Evolutionary conservation across 2,797 vertebrate genomes (phyloP).

Genomic region (Melanogrammus aeglefinus): DNA sequence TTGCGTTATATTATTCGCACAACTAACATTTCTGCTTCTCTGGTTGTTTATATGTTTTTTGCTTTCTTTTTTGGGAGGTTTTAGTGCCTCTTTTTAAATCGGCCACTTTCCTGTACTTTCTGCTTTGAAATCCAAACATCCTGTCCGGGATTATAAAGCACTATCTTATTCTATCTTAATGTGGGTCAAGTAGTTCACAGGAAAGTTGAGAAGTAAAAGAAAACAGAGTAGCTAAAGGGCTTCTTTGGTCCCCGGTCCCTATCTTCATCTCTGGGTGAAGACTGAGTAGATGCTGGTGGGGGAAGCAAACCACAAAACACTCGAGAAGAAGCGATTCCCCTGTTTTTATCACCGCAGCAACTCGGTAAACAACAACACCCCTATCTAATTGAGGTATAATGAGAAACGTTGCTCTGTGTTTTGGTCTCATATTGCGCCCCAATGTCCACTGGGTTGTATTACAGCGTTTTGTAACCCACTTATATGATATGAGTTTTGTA

Average conservation of each 20-base stretch:
- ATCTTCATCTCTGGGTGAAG: not conserved
- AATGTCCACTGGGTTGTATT: slow-evolving; percentile 1
- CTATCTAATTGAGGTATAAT: slow-evolving; percentile 1
- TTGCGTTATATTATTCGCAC: not conserved
- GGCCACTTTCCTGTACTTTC: not conserved
- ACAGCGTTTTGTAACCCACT: not conserved
- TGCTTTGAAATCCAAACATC: not conserved
- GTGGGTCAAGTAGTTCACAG: not conserved
- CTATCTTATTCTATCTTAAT: not conserved
- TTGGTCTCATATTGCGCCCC: not conserved
- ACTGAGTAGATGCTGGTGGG: not conserved
- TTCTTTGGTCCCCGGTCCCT: not conserved
- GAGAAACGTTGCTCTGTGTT: not conserved
- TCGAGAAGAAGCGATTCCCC: not conserved
- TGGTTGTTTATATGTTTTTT: not conserved
- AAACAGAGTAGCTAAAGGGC: not conserved
- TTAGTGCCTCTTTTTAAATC: not conserved
- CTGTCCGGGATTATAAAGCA: not conserved
- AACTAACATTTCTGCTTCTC: not conserved
- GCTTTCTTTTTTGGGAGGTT: not conserved
- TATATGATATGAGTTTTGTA: not conserved
- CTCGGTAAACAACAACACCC: not conserved
- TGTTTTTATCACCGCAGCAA: not conserved
- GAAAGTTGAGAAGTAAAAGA: not conserved
- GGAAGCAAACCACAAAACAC: not conserved